Conservation (phyloP, 2,797 vertebrate genomes). For the Otolemur crassicaudatus region DNA sequence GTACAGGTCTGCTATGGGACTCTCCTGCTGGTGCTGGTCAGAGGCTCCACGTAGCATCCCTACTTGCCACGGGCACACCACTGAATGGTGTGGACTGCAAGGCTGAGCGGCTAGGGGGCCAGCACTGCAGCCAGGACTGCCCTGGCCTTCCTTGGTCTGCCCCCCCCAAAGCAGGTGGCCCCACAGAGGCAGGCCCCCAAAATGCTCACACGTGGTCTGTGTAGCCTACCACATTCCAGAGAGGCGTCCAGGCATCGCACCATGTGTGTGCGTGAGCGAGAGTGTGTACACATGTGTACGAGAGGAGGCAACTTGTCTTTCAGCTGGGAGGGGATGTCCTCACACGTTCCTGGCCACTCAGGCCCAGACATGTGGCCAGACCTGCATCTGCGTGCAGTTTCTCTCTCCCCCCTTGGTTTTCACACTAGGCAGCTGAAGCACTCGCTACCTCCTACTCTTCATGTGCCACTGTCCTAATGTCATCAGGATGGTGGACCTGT, state of each 20-base stretch:
- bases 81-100: background rate
- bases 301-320: no score
- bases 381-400: background rate
- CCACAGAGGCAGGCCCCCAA: background rate
- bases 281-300: accelerated
- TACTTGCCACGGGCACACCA: accelerated
- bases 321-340: background rate
- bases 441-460: accelerated
- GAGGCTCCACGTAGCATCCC: accelerated
- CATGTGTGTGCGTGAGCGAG: background rate
- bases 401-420: background rate
- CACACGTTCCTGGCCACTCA: accelerated
- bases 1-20: background rate
- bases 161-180: background rate
- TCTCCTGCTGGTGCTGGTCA: background rate
- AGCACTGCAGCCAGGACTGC: background rate
- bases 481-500: accelerated
- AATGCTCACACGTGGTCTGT: accelerated
- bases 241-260: background rate
- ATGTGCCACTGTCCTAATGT: accelerated
- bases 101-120: accelerated
- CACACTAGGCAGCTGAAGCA: accelerated
- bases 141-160: background rate
- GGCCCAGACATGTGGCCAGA: background rate
- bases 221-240: background rate